These are phyloP conservation scores for Polydrusus tereticollis DNA, from an alignment of 2,888 invertebrate species.

Conservation along the genomic window DNA sequence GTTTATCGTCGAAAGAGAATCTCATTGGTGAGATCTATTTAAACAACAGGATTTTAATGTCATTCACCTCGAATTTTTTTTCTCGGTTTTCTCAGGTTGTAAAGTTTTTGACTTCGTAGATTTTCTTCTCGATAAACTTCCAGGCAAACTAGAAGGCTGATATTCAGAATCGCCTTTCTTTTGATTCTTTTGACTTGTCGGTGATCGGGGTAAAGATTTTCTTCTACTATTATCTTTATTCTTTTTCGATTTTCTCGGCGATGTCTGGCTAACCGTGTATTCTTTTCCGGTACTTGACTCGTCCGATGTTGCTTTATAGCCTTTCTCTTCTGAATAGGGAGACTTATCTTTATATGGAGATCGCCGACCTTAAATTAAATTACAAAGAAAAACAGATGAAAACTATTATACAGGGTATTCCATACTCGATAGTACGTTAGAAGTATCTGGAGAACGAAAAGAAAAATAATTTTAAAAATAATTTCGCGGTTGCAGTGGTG, in stretches of 20 bases:
- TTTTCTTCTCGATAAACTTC: constrained; percentile 75
- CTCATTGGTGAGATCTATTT: too few species aligned
- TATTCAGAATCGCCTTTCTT: constrained; percentile 59
- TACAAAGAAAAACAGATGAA: not conserved
- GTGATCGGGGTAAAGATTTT: constrained; percentile 75
- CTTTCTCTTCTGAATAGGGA: constrained; percentile 49
- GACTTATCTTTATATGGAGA: constrained; percentile 48
- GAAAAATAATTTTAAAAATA: too few species aligned
- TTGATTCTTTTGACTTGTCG: constrained; percentile 67
- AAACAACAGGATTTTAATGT: not conserved
- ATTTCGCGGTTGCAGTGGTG: too few species aligned
- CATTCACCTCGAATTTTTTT: constrained; percentile 48
- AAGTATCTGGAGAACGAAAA: too few species aligned
- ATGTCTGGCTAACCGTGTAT: constrained; percentile 59
- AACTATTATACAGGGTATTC: too few species aligned
- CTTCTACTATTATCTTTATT: constrained; percentile 77
- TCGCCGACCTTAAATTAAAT: constrained; percentile 34
- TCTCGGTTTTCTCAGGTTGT: constrained; percentile 59
- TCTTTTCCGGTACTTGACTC: constrained; percentile 63
- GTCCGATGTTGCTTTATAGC: constrained; percentile 64
- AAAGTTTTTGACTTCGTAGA: constrained; percentile 68
- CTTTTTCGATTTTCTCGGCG: constrained; percentile 74
- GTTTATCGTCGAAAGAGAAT: too few species aligned
- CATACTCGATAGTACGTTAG: too few species aligned
- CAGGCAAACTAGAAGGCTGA: constrained; percentile 63